phyloP scores from a whole-genome alignment of 2,888 invertebrate genomes.

The Tetramorium bicarinatum region DNA sequence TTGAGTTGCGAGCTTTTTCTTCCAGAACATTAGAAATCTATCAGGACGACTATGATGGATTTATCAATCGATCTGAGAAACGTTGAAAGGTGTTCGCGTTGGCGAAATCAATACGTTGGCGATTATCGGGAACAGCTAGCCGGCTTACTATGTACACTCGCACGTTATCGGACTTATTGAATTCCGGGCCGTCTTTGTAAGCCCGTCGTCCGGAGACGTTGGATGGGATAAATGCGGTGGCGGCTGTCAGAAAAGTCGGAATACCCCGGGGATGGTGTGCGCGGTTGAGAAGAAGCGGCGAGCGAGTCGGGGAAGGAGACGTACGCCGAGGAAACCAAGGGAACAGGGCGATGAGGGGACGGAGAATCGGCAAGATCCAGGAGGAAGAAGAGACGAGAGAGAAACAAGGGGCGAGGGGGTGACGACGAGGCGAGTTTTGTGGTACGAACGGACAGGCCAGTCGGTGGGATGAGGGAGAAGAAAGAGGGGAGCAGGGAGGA shows the following conservation, averaged over 20 bases:
- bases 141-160: conserved; percentile 35
- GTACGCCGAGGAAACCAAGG: conserved; percentile 6
- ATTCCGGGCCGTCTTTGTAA: conserved; percentile 79
- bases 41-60: background rate
- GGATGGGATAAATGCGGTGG: conserved; percentile 78
- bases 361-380: conserved; percentile 40
- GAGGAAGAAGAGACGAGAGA: conserved; percentile 43
- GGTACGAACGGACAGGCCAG: conserved; percentile 37
- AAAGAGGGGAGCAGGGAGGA: conserved; percentile 61
- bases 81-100: background rate
- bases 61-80: background rate
- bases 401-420: conserved; percentile 4
- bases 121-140: conserved; percentile 27
- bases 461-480: background rate
- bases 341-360: conserved; percentile 32
- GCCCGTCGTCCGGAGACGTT: conserved; percentile 76
- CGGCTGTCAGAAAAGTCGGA: conserved; percentile 80
- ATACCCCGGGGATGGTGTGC: conserved; percentile 74
- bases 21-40: background rate
- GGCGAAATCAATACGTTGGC: conserved; percentile 21
- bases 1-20: background rate
- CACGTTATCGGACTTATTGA: conserved; percentile 81
- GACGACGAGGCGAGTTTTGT: conserved; percentile 27
- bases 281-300: conserved; percentile 53
- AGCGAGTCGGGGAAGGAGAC: background rate